Evolutionary conservation across 2,797 vertebrate species (phyloP).

Genomic region (Neomorphus geoffroyi): DNA sequence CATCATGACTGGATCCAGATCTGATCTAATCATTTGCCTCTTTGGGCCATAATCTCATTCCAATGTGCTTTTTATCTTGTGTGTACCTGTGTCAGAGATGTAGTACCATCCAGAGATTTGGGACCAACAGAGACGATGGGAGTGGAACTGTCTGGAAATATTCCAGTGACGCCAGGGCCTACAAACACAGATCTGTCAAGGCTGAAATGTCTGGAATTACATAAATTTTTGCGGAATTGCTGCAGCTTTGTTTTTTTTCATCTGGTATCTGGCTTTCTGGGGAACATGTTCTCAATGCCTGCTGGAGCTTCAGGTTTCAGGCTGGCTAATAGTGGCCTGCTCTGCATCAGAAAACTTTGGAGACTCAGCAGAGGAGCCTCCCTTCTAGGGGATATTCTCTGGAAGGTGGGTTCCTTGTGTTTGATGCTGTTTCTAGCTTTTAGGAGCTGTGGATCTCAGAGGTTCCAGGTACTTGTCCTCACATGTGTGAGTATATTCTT

Average conservation of each 20-base stretch:
- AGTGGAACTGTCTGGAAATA: conserved; percentile 6
- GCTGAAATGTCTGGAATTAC: conserved; percentile 50
- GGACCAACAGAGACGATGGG: neutral
- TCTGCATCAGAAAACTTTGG: neutral
- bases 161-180: conserved; percentile 23
- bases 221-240: conserved; percentile 46
- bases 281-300: neutral
- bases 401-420: neutral
- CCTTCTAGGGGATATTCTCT: neutral
- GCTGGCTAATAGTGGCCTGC: neutral
- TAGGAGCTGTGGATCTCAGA: neutral
- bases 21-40: neutral
- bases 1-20: neutral
- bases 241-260: conserved; percentile 27
- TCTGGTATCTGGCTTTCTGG: conserved; percentile 25
- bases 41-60: neutral
- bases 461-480: neutral
- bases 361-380: neutral
- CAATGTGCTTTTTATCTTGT: neutral
- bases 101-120: neutral
- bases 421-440: neutral
- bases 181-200: conserved; percentile 14
- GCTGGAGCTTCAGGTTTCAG: neutral
- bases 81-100: neutral
- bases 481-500: neutral